Evolutionary conservation across 1,140 invertebrate species (phyloP), one percentile per base, ranked within the genome.

Genomic region (Drosophila azteca): DNA sequence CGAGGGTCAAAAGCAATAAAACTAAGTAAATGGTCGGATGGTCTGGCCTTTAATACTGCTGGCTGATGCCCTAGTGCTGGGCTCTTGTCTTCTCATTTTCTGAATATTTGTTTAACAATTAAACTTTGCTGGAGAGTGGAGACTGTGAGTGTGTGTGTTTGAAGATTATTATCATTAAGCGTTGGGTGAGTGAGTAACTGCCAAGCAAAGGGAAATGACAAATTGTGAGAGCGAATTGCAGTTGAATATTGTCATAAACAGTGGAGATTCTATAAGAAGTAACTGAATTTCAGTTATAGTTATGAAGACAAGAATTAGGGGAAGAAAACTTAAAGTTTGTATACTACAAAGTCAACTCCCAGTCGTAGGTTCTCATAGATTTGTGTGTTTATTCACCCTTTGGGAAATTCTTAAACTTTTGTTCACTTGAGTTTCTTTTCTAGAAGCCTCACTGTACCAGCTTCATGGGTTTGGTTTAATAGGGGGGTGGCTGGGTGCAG

Each of bases 141-240:
- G 4, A 20, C 17, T 55, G 22, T 44, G 66, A 46, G 9, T 52
- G 17, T 45, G 53, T 62, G 35, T 78, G 60, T 61, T 22, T 13
- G 39, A 77, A 75, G 58, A 64, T 79, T 79, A 71, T 76, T 52
- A 84, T 76, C 67, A 80, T 77, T 48, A 76, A 67, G 75, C 61
- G 65, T 49, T 67, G 64, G 65, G 57, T 48, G 69, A 69, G 50
- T 66, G 35, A 35, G 2, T 39, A 73, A 77, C 58, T 58, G 74
- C 49, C 57, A 73, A 68, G 48, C 41, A 55, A 69, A 64, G 51
- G 57, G 41, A 67, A 63, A 71, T 76, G 61, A 76, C 71, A 83
- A 83, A 65, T 67, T 83, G 70, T 70, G 58, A 59, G 79, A 65
- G 49, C 29, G 58, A 78, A 67, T 64, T 44, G 53, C 59, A 49